Base-by-base conservation (phyloP, 1,140 invertebrate species). In the Ruditapes philippinarum region DNA sequence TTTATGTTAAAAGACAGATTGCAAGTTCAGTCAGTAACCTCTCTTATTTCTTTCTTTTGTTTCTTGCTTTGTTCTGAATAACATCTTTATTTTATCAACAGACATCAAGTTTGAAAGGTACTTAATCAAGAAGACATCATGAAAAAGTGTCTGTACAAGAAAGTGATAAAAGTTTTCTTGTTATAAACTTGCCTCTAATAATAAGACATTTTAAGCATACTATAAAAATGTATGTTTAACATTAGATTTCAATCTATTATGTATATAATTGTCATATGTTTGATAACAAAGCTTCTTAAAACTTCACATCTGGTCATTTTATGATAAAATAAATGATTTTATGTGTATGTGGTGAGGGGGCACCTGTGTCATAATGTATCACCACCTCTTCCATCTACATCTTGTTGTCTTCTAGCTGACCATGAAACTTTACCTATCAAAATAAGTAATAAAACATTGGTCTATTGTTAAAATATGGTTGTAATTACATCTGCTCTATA, bases 241-340 rank as follows among this genome's bases (percentile, higher is more conserved):
- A 62, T 62, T 28, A 62, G 3, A 62, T 62, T 62, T 28, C 57
- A 25, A 62, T 62, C 22, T 28, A 25, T 62, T 28, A 62, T 62
- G 7, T 62, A 7, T 45, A 7, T 45, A 14, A 5, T 45, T 62
- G 57, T 62, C 57, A 62, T 25, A n/a, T 28, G 9, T 62, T 62
- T 62, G 22, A 62, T 62, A 28, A 62, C 28, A 25, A 28, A 25
- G 22, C 42, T 62, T 62, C 28, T 62, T 62, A 62, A 62, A 62
- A 25, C 57, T 62, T 62, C n/a, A 28, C 57, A 62, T 62, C 57
- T 62, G 57, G 57, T 62, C 57, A 62, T n/a, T 62, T 62, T 62
- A 62, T 62, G 57, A 62, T 62, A 62, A 62, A 62, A 28, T 25
- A 62, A 62, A 28, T 62, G 25, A 28, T 62, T 45, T 62, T 62